These are phyloP conservation scores for Actias luna DNA, from an alignment of 2,888 invertebrate genomes.

Conservation along the genomic window DNA sequence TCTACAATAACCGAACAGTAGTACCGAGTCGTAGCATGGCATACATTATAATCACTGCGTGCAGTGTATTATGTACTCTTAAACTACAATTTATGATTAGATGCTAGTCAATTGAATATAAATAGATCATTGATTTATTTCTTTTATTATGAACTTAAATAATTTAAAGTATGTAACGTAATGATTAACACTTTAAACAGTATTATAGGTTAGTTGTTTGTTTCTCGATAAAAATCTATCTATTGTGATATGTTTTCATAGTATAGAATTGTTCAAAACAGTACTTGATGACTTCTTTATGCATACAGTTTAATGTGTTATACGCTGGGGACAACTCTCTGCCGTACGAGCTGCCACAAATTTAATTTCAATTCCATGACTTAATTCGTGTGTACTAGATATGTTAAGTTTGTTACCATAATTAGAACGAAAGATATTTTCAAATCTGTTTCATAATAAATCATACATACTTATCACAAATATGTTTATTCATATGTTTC, in stretches of 20 bases:
- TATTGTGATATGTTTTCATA: slow-evolving; percentile 67
- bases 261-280: slow-evolving; percentile 44
- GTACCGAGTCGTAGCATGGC: background rate
- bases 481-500: no score
- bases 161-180: slow-evolving; percentile 44
- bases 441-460: background rate
- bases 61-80: slow-evolving; percentile 16
- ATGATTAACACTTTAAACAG: slow-evolving; percentile 64
- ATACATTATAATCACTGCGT: background rate
- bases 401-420: background rate
- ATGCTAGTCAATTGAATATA: slow-evolving; percentile 75
- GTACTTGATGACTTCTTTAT: slow-evolving; percentile 26
- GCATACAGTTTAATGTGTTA: slow-evolving; percentile 9
- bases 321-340: background rate
- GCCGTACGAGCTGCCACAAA: background rate
- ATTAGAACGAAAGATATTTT: background rate
- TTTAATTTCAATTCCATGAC: background rate
- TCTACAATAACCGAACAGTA: background rate
- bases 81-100: slow-evolving; percentile 51
- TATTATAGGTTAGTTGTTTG: slow-evolving; percentile 78
- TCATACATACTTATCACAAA: no score
- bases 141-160: slow-evolving; percentile 58
- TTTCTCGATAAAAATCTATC: slow-evolving; percentile 62
- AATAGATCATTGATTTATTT: slow-evolving; percentile 56
- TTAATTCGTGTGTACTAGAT: background rate